Base-by-base conservation (phyloP, 2,113 vertebrate genomes). In the Sterrhoptilus dennistouni region DNA sequence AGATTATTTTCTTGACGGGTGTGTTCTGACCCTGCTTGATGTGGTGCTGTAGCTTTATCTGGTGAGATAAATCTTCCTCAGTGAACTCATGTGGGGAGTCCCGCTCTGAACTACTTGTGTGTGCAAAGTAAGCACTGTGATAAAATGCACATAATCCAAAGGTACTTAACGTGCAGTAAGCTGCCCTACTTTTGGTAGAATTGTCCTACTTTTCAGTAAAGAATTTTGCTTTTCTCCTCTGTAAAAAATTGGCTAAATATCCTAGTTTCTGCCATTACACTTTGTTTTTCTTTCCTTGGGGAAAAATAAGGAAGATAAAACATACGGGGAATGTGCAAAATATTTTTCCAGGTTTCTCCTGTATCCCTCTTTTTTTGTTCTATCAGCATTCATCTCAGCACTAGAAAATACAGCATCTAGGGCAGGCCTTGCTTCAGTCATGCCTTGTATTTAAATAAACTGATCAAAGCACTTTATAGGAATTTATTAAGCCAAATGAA, bases 101-200 rank as follows among this genome's bases (percentile, higher is more conserved):
- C 20, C 6, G 9, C 69, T 94, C 54, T 68, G 77, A 81, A 65
- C n/a, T 71, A 71, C 75, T 35, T 61, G 53, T 38, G 33, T 71
- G 44, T 69, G 40, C 61, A 92, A 96, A 94, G 77, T 7, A 81
- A 89, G 56, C 20, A 28, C 28, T 28, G 24, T 8, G 69, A 45
- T 61, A 91, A 45, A 71, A 75, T 53, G 36, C 10, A 5, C 28
- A 57, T 57, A 87, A 93, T 92, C 81, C 83, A 89, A 91, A 93
- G 77, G 89, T 87, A 81, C 38, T 95, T 64, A 92, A 79, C 7
- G 18, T 72, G 57, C 87, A 72, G 28, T 57, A 64, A 87, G 25
- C 50, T 96, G 93, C 79, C 89, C 93, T 96, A 95, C 77, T 94
- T 96, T 27, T 53, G 36, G 18, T 68, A 42, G 23, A 84, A 72